A percentile compares a stretch with the other conserved stretches of the same genome.
These are phyloP conservation scores for Patiria miniata DNA, from an alignment of 35 echinoderm and acorn worm species.

Conservation along the genomic window DNA sequence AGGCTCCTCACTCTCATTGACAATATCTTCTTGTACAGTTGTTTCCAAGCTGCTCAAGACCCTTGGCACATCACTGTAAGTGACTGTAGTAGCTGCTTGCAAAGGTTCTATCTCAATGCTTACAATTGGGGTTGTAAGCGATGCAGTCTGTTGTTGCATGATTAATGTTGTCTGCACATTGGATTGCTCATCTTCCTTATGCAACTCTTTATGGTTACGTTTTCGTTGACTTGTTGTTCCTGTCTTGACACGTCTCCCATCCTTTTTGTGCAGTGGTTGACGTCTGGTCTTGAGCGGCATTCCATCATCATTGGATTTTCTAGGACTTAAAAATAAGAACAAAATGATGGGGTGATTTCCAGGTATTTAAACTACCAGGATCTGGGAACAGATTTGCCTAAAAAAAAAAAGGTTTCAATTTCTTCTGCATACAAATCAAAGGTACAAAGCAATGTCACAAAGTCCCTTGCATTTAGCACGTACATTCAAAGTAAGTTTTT, in stretches of 20 bases:
- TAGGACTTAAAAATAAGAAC: background rate
- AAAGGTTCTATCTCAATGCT: background rate
- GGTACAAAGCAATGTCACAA: too few species aligned
- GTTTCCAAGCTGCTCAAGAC: background rate
- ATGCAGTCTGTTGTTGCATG: background rate
- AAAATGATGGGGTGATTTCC: too few species aligned
- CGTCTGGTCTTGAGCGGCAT: conserved; percentile 21
- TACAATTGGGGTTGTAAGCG: background rate
- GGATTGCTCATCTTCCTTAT: background rate
- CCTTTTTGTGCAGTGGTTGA: conserved; percentile 56
- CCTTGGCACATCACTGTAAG: background rate
- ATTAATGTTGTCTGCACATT: background rate
- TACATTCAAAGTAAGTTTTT: too few species aligned
- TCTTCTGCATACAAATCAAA: too few species aligned
- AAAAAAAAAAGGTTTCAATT: too few species aligned
- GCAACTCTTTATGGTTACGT: background rate
- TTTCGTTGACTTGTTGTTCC: conserved; percentile 15
- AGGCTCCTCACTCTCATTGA: background rate
- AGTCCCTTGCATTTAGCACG: too few species aligned
- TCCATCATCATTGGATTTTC: background rate
- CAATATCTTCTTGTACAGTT: background rate
- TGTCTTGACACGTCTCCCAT: conserved; percentile 34
- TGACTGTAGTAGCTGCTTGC: background rate
- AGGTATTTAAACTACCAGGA: too few species aligned
- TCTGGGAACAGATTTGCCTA: too few species aligned